These are phyloP conservation scores for Drosophila arizonae DNA, from an alignment of 1,140 invertebrate species.

Conservation along the genomic window DNA sequence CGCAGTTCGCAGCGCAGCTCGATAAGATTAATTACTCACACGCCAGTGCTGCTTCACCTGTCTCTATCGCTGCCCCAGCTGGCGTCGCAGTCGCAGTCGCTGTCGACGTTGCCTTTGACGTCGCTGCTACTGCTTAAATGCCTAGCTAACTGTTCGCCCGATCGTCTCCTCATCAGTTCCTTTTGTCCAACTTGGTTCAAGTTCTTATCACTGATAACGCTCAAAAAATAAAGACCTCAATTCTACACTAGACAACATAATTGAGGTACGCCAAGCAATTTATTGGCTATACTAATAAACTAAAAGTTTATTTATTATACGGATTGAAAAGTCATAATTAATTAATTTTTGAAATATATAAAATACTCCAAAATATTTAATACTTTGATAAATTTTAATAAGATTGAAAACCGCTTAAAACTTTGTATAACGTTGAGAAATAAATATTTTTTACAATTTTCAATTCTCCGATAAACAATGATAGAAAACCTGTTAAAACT, in stretches of 20 bases:
- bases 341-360: too few species aligned
- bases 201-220: slow-evolving; percentile 44
- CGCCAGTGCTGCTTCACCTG: slow-evolving; percentile 18
- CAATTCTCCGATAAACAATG: too few species aligned
- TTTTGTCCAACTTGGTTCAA: slow-evolving; percentile 41
- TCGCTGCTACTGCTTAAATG: slow-evolving; percentile 20
- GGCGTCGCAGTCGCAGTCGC: neutral
- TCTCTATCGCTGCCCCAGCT: neutral
- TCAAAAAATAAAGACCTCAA: neutral
- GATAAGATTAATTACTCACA: slow-evolving; percentile 62
- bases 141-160: neutral
- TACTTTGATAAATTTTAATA: too few species aligned
- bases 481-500: too few species aligned
- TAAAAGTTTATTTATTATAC: too few species aligned
- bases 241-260: slow-evolving; percentile 27
- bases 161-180: slow-evolving; percentile 17
- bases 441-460: too few species aligned
- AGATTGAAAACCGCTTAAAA: too few species aligned
- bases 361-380: too few species aligned
- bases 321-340: too few species aligned
- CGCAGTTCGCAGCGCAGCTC: slow-evolving; percentile 7
- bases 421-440: too few species aligned
- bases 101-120: neutral
- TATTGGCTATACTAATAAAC: too few species aligned
- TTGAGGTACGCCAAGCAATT: neutral